Evolutionary conservation across 2,888 invertebrate genomes (phyloP), one percentile per base, ranked within the genome.

Genomic region (Dynastes tityus): DNA sequence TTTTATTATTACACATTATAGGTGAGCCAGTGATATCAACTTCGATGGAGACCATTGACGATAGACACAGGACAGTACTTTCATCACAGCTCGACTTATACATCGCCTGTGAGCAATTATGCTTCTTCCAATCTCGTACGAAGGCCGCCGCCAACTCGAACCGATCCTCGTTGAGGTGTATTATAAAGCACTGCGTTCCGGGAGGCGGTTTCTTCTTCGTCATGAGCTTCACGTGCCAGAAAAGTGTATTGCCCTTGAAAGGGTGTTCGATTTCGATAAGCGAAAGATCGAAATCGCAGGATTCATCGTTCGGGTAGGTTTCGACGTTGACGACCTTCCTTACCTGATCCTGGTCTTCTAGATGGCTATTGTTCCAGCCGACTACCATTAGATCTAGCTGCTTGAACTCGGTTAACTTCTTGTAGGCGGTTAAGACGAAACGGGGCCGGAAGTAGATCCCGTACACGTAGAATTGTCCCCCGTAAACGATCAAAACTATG

Each of bases 211-310:
- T 45, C 45, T 65, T 40, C 40, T 40, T 65, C n/a, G 5, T n/a
- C 65, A 65, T 65, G 13, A 65, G 40, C 16, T 37, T 9, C 5
- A 65, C n/a, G 37, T n/a, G 13, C 16, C 65, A 32, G 8, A 40
- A n/a, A 0, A 16, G n/a, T 2, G 5, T 6, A 8, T n/a, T 16
- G 4, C 9, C 40, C 5, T 40, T n/a, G 16, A 65, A 65, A n/a
- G 65, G 37, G 16, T 37, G 29, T n/a, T 65, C 65, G 32, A 65
- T 11, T 16, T 65, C 65, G 16, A 40, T 40, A n/a, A 65, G 40
- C 6, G 65, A 37, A n/a, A 65, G n/a, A n/a, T 65, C 65, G n/a
- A 65, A 40, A 16, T 65, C 65, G 16, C 65, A 65, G 5, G 32
- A 13, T 40, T 32, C 9, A 13, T 40, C 65, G 16, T 65, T 40